Evolutionary conservation across 2,888 invertebrate genomes (phyloP).

Genomic region (Drosophila prostipennis): DNA sequence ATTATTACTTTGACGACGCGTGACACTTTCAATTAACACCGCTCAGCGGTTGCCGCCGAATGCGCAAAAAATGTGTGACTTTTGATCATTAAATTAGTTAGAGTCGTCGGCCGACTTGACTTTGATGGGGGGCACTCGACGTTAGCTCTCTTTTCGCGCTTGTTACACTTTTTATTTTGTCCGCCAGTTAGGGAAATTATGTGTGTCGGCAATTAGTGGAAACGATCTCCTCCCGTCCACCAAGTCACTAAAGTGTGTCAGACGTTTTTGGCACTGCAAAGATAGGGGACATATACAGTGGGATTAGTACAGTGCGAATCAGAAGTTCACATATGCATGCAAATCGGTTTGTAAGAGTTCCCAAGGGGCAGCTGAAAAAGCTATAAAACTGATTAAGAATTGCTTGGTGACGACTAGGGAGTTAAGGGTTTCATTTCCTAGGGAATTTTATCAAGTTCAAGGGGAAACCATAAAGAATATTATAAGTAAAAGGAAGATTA

Average conservation of each 20-base stretch:
- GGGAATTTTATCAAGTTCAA: neutral
- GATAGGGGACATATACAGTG: slow-evolving; percentile 28
- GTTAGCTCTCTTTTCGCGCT: slow-evolving; percentile 39
- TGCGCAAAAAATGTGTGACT: slow-evolving; percentile 57
- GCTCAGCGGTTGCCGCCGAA: slow-evolving; percentile 32
- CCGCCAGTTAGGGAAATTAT: slow-evolving; percentile 66
- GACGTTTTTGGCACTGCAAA: slow-evolving; percentile 56
- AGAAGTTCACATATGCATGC: slow-evolving; percentile 21
- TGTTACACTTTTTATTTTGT: slow-evolving; percentile 11
- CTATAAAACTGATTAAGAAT: slow-evolving; percentile 26
- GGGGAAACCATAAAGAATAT: neutral
- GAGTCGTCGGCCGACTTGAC: slow-evolving; percentile 57
- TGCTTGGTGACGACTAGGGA: neutral
- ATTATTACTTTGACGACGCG: slow-evolving; percentile 48
- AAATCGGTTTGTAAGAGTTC: slow-evolving; percentile 27
- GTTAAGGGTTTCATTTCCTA: neutral
- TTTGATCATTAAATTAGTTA: slow-evolving; percentile 62
- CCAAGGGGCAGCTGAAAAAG: neutral
- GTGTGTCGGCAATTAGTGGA: slow-evolving; percentile 68
- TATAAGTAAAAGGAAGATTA: neutral
- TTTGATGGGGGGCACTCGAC: slow-evolving; percentile 37
- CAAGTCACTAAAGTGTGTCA: slow-evolving; percentile 31
- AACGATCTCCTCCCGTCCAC: slow-evolving; percentile 26
- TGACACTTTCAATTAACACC: slow-evolving; percentile 69
- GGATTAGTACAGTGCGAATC: slow-evolving; percentile 25